A percentile compares a stretch with the other conserved stretches of the same genome.
Conservation (phyloP, 2,888 invertebrate species). For the Tethea ocularis region DNA sequence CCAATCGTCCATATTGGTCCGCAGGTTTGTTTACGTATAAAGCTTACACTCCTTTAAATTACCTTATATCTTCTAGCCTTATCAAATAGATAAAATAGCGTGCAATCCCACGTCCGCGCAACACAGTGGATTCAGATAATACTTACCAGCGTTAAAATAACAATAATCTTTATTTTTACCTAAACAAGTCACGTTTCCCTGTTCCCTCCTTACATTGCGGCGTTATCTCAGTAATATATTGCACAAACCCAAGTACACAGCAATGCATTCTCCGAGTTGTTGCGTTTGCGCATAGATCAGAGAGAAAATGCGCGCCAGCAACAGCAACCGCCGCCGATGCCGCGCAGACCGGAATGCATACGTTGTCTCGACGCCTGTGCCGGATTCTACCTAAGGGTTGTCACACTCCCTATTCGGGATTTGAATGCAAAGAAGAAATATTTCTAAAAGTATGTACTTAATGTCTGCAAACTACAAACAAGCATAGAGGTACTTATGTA, state of each 20-base stretch:
- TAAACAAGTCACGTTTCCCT: conserved; percentile 31
- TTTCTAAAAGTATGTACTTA: not conserved
- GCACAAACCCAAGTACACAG: conserved; percentile 18
- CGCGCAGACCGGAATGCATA: conserved; percentile 19
- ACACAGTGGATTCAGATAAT: conserved; percentile 20
- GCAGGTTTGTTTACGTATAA: not conserved
- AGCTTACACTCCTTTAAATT: not conserved
- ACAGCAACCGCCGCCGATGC: not conserved
- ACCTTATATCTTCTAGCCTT: not conserved
- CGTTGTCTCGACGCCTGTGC: conserved; percentile 23
- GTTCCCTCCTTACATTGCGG: conserved; percentile 20
- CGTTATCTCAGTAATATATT: conserved; percentile 39
- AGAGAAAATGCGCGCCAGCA: conserved; percentile 31
- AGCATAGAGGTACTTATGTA: not conserved
- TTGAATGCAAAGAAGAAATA: not conserved
- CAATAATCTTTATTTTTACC: conserved; percentile 27
- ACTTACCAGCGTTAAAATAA: conserved; percentile 19
- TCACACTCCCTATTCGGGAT: not conserved
- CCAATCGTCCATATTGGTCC: too few relatives aligned
- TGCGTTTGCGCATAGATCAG: conserved; percentile 40
- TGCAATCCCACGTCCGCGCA: not conserved
- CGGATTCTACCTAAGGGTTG: conserved; percentile 5
- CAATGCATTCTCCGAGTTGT: conserved; percentile 34
- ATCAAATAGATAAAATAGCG: conserved; percentile 2
- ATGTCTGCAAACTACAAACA: not conserved